Base-by-base conservation (phyloP, 1,140 invertebrate species). In the Arctopsyche grandis region DNA sequence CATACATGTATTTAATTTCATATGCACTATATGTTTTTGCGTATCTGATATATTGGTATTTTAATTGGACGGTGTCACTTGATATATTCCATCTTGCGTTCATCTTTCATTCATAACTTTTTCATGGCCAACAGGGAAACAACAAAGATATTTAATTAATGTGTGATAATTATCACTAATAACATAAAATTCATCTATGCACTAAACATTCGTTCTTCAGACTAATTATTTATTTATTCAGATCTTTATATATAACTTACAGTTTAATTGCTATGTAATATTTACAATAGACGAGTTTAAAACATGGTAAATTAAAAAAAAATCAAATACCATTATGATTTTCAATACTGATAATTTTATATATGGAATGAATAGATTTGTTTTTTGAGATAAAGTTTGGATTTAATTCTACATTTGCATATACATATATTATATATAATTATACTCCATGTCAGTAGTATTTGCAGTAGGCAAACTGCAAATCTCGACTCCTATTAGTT, bases 41-140 rank as follows among this genome's bases (percentile, higher is more conserved):
- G 14, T 78, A 81, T 71, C 26, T 79, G 75, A 38, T 38, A 77
- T 79, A 82, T 82, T 79, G 80, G 80, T 82, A 82, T 78, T 82
- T 66, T 71, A 79, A 79, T 80, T 82, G 81, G 81, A 82, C 81
- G 81, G 81, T 82, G 81, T 82, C 79, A 80, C 73, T 75, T 82
- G 81, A 82, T 82, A 82, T 82, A 78, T 76, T 63, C 48, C 24
- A 66, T 66, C 21, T 22, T 26, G 14, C 24, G 5, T 74, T 74
- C 24, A 74, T 22, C 69, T 3, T 16, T 71, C 63, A 14, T 26
- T 66, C 63, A 66, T 66, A n/a, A 19, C 63, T 9, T 66, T 26
- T 66, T 66, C 24, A 66, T 66, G 21, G 63, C 24, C 24, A 66
- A 26, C 63, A 26, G 24, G 21, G 22, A 66, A 66, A 66, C 21